These are phyloP conservation scores for Oeneis ivallda DNA, from an alignment of 2,888 invertebrate genomes.

Conservation along the genomic window DNA sequence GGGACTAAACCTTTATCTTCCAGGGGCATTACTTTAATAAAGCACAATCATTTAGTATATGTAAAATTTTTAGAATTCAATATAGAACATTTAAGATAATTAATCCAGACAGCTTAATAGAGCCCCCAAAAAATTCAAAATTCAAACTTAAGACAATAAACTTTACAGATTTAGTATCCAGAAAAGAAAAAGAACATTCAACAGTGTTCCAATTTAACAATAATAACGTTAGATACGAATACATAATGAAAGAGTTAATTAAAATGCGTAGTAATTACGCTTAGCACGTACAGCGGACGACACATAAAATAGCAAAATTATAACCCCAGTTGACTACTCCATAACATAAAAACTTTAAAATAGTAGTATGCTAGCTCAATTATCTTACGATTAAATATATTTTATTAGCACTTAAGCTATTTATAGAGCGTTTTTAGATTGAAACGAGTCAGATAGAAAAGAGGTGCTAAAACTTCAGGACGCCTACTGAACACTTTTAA, in stretches of 20 bases:
- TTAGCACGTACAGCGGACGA: not conserved
- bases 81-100: too few species aligned
- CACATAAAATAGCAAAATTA: constrained; percentile 1
- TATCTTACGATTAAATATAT: not conserved
- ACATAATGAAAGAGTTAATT: not conserved
- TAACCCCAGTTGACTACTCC: not conserved
- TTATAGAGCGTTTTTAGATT: not conserved
- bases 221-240: not conserved
- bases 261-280: not conserved
- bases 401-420: constrained; percentile 4
- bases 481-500: not conserved
- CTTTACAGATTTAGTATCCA: not conserved
- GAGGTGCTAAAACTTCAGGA: not conserved
- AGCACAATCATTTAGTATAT: too few species aligned
- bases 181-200: not conserved
- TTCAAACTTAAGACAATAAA: not conserved
- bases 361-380: not conserved
- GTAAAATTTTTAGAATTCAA: too few species aligned
- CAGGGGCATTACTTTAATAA: too few species aligned
- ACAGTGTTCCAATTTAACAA: not conserved
- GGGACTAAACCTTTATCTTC: too few species aligned
- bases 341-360: not conserved
- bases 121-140: too few species aligned
- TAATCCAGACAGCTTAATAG: too few species aligned
- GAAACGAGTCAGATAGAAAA: not conserved